phyloP scores from a whole-genome alignment of 2,888 invertebrate genomes.

The Phytoseiulus persimilis region DNA sequence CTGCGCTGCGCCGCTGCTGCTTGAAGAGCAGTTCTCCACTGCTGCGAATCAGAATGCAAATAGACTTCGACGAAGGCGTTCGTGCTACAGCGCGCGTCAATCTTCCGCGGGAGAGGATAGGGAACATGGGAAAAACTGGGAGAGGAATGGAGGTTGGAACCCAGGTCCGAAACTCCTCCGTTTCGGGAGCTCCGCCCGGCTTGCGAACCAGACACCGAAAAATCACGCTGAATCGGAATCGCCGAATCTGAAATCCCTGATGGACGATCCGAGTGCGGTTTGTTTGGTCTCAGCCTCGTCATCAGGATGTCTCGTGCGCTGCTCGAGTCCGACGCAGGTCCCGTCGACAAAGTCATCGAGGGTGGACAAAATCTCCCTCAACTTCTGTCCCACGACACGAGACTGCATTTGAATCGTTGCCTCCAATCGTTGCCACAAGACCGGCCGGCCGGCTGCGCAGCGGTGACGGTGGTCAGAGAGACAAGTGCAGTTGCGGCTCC shows the following conservation, averaged over 20 bases:
- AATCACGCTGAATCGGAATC: neutral
- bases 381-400: neutral
- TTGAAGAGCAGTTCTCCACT: neutral
- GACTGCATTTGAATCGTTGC: neutral
- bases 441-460: neutral
- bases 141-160: neutral
- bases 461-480: neutral
- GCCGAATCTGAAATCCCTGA: neutral
- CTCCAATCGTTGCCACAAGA: neutral
- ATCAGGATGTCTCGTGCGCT: neutral
- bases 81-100: neutral
- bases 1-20: neutral
- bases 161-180: neutral
- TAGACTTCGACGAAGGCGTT: slow-evolving; percentile 5
- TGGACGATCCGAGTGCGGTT: neutral
- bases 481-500: slow-evolving; percentile 5
- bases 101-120: neutral
- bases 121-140: neutral
- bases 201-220: neutral
- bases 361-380: neutral
- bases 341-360: neutral
- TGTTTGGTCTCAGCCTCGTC: neutral
- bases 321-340: neutral
- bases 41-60: neutral
- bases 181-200: neutral